A percentile compares a stretch with the other conserved stretches of the same genome.
Evolutionary conservation across 2,113 vertebrate species (phyloP).

Genomic region (Neodon shergylaensis): DNA sequence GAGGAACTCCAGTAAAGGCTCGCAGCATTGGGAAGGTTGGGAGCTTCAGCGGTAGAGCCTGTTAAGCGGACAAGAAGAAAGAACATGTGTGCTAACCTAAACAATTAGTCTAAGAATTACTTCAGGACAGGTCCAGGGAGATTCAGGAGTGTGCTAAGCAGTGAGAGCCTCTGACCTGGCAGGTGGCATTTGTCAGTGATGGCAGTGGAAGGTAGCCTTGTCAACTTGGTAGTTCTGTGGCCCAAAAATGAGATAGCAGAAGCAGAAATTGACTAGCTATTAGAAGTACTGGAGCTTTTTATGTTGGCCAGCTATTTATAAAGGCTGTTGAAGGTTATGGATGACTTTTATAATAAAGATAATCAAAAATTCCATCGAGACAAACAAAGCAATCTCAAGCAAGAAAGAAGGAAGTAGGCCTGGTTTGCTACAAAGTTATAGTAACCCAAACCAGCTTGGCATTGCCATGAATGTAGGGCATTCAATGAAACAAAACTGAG

Average conservation of each 20-base stretch:
- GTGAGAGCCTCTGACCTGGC: background rate
- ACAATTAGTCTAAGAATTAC: background rate
- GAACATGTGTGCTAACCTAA: background rate
- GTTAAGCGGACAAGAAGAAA: background rate
- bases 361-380: background rate
- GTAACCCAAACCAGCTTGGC: background rate
- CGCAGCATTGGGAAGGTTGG: background rate
- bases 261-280: background rate
- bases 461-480: background rate
- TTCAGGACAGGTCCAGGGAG: background rate
- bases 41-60: background rate
- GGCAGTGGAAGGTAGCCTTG: background rate
- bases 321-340: background rate
- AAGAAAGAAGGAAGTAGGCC: background rate
- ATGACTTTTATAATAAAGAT: background rate
- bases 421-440: background rate
- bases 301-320: background rate
- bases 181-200: background rate
- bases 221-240: background rate
- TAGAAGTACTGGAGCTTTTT: background rate
- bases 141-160: background rate
- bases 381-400: background rate
- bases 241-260: background rate
- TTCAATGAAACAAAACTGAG: background rate
- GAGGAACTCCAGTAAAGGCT: background rate